Evolutionary conservation across 1,140 invertebrate genomes (phyloP), one percentile per base, ranked within the genome.

Genomic region (Scaptodrosophila lebanonensis): DNA sequence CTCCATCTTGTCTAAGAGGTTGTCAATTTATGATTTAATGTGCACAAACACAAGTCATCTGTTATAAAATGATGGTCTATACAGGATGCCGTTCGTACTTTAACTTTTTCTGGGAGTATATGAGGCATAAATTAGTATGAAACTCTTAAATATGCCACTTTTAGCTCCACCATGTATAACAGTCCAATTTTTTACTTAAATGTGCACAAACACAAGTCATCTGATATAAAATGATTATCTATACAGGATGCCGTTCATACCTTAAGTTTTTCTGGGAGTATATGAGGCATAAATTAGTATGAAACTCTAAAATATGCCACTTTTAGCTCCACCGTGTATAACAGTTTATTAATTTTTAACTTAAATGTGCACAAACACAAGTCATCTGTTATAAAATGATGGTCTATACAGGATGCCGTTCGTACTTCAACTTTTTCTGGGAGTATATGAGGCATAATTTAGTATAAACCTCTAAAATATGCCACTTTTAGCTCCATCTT

Each of bases 381-480:
- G 58, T 62, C 51, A 48, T 56, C 58, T 61, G 58, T 27, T 54
- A 40, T 44, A 62, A 50, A 56, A 62, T 62, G 18, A 56, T 2
- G 18, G 25, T 56, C 43, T 57, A 57, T 49, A 45, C 45, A 62
- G 59, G 45, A 62, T 62, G 52, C 52, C 59, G 59, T 56, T 57
- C 47, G 52, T 33, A 13, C 48, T 8, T 32, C 0, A 1, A 3
- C 3, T 61, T 56, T 1, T 6, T 62, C 13, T 56, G 4, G 52
- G 44, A 57, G 51, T 12, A 45, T 57, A 57, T 62, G 52, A 62
- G 52, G 49, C 58, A 61, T 35, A 54, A 20, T 22, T 29, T n/a
- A 13, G 29, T 42, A 29, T 2, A 6, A 9, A 7, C 9, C 0
- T 12, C 16, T 20, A 1, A 40, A 56, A 15, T 33, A 50, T 62